These are phyloP conservation scores for Numenius arquata DNA, from an alignment of 2,113 vertebrate species.

Conservation along the genomic window DNA sequence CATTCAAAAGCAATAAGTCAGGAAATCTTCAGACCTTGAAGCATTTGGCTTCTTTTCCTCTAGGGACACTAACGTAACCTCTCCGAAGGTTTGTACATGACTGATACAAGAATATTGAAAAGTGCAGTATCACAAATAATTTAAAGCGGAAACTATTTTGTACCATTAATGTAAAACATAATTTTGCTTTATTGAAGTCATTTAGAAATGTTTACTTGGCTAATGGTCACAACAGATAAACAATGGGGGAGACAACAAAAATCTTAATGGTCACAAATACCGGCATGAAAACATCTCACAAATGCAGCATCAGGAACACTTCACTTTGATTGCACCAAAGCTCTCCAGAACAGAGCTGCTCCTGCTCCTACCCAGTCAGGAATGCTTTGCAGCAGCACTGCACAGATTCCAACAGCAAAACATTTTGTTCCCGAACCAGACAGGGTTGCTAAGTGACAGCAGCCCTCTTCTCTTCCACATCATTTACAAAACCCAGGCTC, in stretches of 20 bases:
- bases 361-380: background rate
- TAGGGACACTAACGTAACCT: slow-evolving; percentile 11
- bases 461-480: slow-evolving; percentile 31
- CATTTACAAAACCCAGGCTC: slow-evolving; percentile 27
- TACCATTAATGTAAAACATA: background rate
- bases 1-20: slow-evolving; percentile 14
- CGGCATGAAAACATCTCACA: background rate
- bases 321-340: background rate
- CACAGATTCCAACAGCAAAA: slow-evolving; percentile 42
- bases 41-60: background rate
- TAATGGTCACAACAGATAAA: slow-evolving; percentile 12
- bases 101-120: background rate
- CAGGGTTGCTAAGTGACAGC: slow-evolving; percentile 67
- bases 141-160: slow-evolving; percentile 1
- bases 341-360: background rate
- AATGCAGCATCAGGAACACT: background rate
- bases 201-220: slow-evolving; percentile 20
- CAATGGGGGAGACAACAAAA: background rate
- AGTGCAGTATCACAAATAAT: background rate
- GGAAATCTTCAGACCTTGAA: slow-evolving; percentile 41
- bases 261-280: slow-evolving; percentile 4
- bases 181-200: background rate
- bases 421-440: slow-evolving; percentile 57
- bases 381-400: background rate
- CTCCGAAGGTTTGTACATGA: background rate